A percentile compares a stretch with the other conserved stretches of the same genome.
phyloP scores from a whole-genome alignment of 1,140 invertebrate genomes.

The Diploscapter pachys region DNA sequence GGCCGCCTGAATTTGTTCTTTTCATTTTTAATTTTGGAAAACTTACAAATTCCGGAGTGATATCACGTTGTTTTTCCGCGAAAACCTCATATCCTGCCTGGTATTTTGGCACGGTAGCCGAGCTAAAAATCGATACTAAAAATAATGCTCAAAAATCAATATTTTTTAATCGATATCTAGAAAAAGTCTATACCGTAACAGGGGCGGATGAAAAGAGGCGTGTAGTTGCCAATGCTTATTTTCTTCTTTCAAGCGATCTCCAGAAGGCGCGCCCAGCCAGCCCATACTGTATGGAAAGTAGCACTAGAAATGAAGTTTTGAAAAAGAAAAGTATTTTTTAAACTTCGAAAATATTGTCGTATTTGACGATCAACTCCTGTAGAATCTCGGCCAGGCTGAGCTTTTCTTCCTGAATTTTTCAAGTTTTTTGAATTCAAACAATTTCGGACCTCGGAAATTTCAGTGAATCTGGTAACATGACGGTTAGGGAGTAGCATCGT shows the following conservation, averaged over 20 bases:
- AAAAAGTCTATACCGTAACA: constrained; percentile 64
- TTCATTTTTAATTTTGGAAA: no score
- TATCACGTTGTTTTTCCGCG: constrained; percentile 37
- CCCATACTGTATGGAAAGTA: constrained; percentile 98
- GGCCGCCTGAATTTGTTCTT: no score
- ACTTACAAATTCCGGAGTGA: constrained; percentile 34
- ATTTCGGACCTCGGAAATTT: constrained; percentile 14
- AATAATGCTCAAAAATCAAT: background rate
- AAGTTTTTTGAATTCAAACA: background rate
- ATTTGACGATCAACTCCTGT: constrained; percentile 71
- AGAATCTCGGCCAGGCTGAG: constrained; percentile 23
- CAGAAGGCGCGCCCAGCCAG: constrained; percentile 94
- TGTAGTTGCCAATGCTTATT: constrained; percentile 87
- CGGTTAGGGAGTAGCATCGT: constrained; percentile 25
- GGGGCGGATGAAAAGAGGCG: constrained; percentile 83
- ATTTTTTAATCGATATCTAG: background rate
- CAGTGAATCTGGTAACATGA: constrained; percentile 15
- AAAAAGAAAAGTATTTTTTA: background rate
- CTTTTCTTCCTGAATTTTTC: constrained; percentile 13
- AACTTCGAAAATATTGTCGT: constrained; percentile 86
- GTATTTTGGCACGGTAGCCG: constrained; percentile 89
- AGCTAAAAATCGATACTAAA: constrained; percentile 57
- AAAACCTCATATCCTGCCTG: constrained; percentile 74
- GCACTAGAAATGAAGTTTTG: constrained; percentile 73
- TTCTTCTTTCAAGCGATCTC: constrained; percentile 65